Conservation (phyloP, 2,888 invertebrate species). For the Acrobasis suavella region DNA sequence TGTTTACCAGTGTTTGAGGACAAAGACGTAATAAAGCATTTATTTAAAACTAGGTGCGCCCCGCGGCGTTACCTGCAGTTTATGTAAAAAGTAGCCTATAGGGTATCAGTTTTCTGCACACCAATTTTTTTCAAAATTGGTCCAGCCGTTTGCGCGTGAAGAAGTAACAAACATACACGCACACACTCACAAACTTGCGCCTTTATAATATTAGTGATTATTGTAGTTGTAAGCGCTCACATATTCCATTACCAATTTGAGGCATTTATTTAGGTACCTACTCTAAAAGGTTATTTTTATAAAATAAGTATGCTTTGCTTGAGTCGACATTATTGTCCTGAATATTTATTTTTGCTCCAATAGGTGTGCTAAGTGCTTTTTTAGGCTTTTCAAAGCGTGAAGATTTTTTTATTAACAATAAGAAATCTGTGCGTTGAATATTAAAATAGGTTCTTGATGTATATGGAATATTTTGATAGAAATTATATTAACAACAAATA, state of each 20-base stretch:
- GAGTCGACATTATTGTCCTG: not conserved
- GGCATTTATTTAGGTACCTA: not conserved
- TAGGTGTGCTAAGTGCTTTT: not conserved
- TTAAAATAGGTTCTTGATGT: not conserved
- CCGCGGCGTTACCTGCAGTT: too few relatives aligned
- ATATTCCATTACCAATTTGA: not conserved
- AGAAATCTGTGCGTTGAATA: not conserved
- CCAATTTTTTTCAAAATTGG: too few relatives aligned
- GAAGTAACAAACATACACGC: too few relatives aligned
- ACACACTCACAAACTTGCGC: too few relatives aligned
- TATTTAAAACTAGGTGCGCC: too few relatives aligned
- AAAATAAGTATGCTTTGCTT: not conserved
- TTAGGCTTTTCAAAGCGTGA: not conserved
- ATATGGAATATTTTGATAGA: too few relatives aligned
- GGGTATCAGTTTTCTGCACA: too few relatives aligned
- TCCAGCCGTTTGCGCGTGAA: too few relatives aligned
- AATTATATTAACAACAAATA: too few relatives aligned
- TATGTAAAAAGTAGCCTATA: too few relatives aligned
- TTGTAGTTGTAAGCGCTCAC: not conserved
- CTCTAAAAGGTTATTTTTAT: not conserved
- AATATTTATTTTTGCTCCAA: not conserved
- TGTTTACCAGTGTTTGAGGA: not conserved
- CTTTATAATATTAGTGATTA: too few relatives aligned
- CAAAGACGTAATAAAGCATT: too few relatives aligned
- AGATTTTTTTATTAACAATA: not conserved